Percentiles rank a stretch among this genome's conserved stretches.
Conservation (phyloP, 2,888 invertebrate genomes). For the Caenorhabditis sinica region DNA sequence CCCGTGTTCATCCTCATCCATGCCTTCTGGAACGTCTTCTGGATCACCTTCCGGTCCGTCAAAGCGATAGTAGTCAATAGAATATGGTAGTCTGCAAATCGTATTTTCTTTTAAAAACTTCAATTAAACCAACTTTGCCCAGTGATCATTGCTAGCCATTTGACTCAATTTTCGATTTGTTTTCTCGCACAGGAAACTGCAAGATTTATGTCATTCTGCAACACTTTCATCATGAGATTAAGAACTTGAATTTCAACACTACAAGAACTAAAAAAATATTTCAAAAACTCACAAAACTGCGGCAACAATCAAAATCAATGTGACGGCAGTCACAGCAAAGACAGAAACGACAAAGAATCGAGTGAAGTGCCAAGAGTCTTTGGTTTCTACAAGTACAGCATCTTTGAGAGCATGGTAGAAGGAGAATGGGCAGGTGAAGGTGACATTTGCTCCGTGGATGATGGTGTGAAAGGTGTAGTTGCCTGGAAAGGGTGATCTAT, state of each 20-base stretch:
- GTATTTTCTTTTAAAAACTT: too few relatives aligned
- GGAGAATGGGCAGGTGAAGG: conserved; percentile 24
- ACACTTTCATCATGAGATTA: too few relatives aligned
- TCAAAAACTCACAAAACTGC: background rate
- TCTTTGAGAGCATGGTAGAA: background rate
- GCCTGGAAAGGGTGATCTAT: background rate
- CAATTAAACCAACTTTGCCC: conserved; percentile 3
- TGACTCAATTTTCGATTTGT: conserved; percentile 10
- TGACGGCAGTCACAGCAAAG: background rate
- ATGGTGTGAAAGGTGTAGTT: background rate
- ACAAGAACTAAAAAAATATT: background rate
- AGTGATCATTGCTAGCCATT: conserved; percentile 14
- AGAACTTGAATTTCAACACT: background rate
- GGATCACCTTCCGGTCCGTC: too few relatives aligned
- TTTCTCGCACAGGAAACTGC: conserved; percentile 10
- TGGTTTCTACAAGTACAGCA: background rate
- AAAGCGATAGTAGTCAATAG: too few relatives aligned
- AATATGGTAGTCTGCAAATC: too few relatives aligned
- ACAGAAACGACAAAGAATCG: background rate
- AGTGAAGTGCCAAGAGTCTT: background rate
- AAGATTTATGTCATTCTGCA: too few relatives aligned
- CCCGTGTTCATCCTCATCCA: too few relatives aligned
- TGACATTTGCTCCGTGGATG: background rate
- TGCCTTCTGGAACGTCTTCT: too few relatives aligned
- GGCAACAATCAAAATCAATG: background rate